Conservation (phyloP, 2,888 invertebrate genomes). For the Trissolcus japonicus region DNA sequence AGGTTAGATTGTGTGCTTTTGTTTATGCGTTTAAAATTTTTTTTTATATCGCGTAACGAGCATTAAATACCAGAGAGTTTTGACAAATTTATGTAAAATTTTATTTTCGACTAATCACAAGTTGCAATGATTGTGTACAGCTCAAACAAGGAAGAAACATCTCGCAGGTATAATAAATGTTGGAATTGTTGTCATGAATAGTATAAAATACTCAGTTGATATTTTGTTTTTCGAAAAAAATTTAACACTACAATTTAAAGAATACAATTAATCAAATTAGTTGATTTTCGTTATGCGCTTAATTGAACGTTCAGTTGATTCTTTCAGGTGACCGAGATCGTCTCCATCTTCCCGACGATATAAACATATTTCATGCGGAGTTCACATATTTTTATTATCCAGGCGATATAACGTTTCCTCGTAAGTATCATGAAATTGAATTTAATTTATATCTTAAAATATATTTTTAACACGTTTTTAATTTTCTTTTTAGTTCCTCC, state of each 20-base stretch:
- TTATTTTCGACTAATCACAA: constrained; percentile 28
- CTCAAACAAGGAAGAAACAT: constrained; percentile 75
- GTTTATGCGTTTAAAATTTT: neutral
- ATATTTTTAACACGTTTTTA: too few species aligned
- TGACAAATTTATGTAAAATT: neutral
- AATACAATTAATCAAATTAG: neutral
- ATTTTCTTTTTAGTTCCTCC: constrained; percentile 87
- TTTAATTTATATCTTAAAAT: too few species aligned
- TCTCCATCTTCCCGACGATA: constrained; percentile 91
- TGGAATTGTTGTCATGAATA: neutral
- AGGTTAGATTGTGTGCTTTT: constrained; percentile 77
- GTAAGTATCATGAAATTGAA: constrained; percentile 78
- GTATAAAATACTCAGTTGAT: neutral
- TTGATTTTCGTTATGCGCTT: too few species aligned
- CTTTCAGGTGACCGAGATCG: constrained; percentile 83
- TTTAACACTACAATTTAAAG: too few species aligned
- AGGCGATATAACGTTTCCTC: constrained; percentile 90
- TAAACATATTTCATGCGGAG: constrained; percentile 95
- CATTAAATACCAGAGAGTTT: neutral
- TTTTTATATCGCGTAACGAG: neutral
- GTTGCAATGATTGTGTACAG: constrained; percentile 66
- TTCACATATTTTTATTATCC: constrained; percentile 98
- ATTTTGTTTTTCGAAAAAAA: too few species aligned
- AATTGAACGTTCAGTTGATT: neutral
- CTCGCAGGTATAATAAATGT: constrained; percentile 67